Conservation (phyloP, 1,140 invertebrate genomes). For the Pseudomyrmex gracilis region DNA sequence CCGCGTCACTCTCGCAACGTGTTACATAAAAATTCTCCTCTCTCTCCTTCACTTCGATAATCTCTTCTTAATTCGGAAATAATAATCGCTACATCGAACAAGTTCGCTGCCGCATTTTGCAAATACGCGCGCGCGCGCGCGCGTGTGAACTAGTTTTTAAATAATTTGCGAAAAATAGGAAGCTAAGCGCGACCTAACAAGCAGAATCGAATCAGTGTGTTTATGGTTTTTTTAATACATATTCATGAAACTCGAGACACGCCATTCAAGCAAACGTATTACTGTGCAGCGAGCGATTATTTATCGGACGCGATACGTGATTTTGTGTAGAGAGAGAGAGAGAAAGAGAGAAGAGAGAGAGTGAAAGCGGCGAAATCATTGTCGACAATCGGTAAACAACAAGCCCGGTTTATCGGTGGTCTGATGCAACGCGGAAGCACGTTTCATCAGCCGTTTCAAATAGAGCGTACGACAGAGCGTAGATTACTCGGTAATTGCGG, state of each 20-base stretch:
- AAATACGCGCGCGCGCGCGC: too few relatives aligned
- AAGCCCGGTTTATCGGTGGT: slow-evolving; percentile 71
- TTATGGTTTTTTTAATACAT: background rate
- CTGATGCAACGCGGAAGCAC: slow-evolving; percentile 83
- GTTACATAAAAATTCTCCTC: too few relatives aligned
- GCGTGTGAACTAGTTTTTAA: too few relatives aligned
- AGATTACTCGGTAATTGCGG: slow-evolving; percentile 64
- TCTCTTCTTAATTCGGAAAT: too few relatives aligned
- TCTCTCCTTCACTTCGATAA: too few relatives aligned
- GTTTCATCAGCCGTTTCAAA: slow-evolving; percentile 81
- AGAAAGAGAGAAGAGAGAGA: slow-evolving; percentile 18
- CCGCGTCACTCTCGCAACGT: too few relatives aligned
- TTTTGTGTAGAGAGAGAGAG: background rate
- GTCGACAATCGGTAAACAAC: slow-evolving; percentile 71
- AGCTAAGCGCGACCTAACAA: background rate
- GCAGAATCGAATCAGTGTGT: background rate
- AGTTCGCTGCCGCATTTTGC: too few relatives aligned
- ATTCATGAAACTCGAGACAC: slow-evolving; percentile 3
- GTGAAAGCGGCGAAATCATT: slow-evolving; percentile 47
- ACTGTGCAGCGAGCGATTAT: too few relatives aligned
- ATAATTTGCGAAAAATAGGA: background rate
- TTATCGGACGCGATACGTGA: slow-evolving; percentile 52
- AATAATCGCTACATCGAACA: too few relatives aligned
- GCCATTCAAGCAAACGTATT: background rate
- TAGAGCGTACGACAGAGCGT: slow-evolving; percentile 65